Percentiles rank a stretch among this genome's conserved stretches.
Evolutionary conservation across 2,113 vertebrate genomes (phyloP).

Genomic region (Rhadina sibilatrix): DNA sequence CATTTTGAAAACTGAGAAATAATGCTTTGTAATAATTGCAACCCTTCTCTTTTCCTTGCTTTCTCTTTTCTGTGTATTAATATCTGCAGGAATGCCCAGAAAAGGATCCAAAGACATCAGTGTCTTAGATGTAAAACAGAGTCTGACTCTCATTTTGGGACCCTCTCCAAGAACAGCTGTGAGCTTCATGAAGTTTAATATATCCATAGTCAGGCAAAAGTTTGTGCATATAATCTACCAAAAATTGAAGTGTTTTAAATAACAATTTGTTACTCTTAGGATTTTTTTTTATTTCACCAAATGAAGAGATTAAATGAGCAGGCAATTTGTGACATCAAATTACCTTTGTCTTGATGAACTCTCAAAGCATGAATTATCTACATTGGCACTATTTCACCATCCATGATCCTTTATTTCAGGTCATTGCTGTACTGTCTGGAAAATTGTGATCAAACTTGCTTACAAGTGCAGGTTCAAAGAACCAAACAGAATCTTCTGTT

Average conservation of each 20-base stretch:
- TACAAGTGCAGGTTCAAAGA: not conserved
- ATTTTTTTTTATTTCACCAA: not conserved
- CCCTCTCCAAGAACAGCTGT: not conserved
- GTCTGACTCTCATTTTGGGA: not conserved
- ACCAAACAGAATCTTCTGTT: not conserved
- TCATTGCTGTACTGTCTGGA: not conserved
- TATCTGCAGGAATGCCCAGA: not conserved
- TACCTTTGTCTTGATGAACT: not conserved
- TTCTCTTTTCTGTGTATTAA: not conserved
- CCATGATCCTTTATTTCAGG: not conserved
- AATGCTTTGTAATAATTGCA: not conserved
- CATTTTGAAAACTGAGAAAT: not conserved
- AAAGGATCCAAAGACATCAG: not conserved
- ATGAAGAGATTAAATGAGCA: not conserved
- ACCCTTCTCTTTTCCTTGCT: accelerated
- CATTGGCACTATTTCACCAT: not conserved
- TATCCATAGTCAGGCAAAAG: not conserved
- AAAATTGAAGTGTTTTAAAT: not conserved
- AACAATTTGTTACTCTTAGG: not conserved
- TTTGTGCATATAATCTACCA: not conserved
- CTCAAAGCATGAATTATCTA: not conserved
- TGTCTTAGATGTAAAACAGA: not conserved
- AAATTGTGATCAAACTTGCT: not conserved
- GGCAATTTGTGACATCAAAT: not conserved
- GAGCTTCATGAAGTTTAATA: not conserved